Conservation (phyloP, 2,888 invertebrate genomes). For the Brachynemurus nebulosus region DNA sequence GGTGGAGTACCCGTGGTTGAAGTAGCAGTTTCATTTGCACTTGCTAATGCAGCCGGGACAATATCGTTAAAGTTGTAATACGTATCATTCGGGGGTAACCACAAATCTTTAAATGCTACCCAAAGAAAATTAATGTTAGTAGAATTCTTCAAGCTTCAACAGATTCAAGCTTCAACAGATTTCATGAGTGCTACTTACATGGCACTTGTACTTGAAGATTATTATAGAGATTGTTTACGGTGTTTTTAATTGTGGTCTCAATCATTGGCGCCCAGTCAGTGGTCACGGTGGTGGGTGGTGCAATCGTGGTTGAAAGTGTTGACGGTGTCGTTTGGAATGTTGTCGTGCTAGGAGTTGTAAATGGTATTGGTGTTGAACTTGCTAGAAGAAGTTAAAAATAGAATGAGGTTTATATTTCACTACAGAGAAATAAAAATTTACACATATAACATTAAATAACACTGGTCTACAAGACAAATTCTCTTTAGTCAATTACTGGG, state of each 20-base stretch:
- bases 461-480: too few species aligned
- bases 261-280: constrained; percentile 27
- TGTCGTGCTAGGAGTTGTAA: constrained; percentile 14
- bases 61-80: neutral
- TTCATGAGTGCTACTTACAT: neutral
- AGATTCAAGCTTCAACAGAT: neutral
- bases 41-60: constrained; percentile 1
- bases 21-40: constrained; percentile 24
- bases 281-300: constrained; percentile 21
- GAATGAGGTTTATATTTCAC: too few species aligned
- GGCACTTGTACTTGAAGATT: neutral
- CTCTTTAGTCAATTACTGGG: too few species aligned
- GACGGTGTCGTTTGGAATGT: constrained; percentile 17
- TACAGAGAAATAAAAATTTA: too few species aligned
- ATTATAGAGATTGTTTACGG: constrained; percentile 20
- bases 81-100: constrained; percentile 1
- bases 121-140: neutral
- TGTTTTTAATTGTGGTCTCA: constrained; percentile 13
- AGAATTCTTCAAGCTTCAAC: neutral
- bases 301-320: constrained; percentile 20
- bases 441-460: too few species aligned
- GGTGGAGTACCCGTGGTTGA: neutral
- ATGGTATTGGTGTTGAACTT: constrained; percentile 32
- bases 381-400: too few species aligned
- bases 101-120: neutral